Base-by-base conservation (phyloP, 2,113 vertebrate species). In the Numida meleagris region DNA sequence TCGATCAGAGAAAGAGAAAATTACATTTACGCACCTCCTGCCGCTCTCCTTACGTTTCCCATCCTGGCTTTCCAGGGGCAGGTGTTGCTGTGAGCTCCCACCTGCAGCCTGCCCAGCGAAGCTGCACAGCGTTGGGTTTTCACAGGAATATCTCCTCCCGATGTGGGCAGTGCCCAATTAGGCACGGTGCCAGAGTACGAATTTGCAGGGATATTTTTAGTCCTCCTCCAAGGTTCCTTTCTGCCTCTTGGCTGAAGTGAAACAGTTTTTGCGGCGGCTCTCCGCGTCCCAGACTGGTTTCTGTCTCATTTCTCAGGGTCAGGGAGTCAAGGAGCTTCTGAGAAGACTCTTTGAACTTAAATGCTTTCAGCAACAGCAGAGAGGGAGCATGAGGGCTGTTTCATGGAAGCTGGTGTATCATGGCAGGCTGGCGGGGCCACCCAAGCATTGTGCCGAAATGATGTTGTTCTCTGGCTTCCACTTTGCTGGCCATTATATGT, bases 171-270 rank as follows among this genome's bases (percentile, higher is more conserved):
- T 73, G 75, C 58, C 43, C 78, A 96, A 36, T 88, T 93, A 96
- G 90, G 55, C 84, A 33, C 63, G 58, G 20, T 46, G 84, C 88
- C 90, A 90, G 53, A 75, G 73, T 84, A 45, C 51, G 46, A 68
- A 71, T 93, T 93, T 72, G 51, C 58, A 71, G 62, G 18, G 85
- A 34, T 91, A 91, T 91, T 95, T 95, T 96, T 82, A 92, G 68
- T 88, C 67, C 40, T 68, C n/a, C 73, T 82, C 82, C 59, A 90
- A 95, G 82, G 86, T 76, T 85, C 34, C 62, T 81, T 89, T 81
- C 82, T 77, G 45, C 89, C 65, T 65, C 75, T 83, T 68, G 57
- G 43, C 53, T 46, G 81, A 74, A 79, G 63, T 9, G 76, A 90
- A 90, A 29, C 74, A 82, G 19, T 50, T 38, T 78, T 66, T 3